A percentile compares a stretch with the other conserved stretches of the same genome.
These are phyloP conservation scores for Dendrolimus pini DNA, from an alignment of 2,888 invertebrate genomes.

Conservation along the genomic window DNA sequence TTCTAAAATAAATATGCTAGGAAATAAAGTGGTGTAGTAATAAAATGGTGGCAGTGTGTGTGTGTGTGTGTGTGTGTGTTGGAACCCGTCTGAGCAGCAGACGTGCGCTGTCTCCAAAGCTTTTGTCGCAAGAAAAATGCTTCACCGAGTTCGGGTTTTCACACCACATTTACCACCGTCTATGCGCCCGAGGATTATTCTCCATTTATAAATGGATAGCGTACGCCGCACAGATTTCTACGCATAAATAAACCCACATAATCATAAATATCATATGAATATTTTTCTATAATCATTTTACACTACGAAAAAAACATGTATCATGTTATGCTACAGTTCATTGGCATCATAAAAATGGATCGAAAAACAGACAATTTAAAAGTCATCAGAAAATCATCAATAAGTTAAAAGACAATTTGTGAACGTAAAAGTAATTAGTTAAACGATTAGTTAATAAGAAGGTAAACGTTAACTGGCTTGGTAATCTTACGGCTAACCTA, in stretches of 20 bases:
- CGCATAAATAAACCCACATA: constrained; percentile 27
- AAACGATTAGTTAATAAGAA: constrained; percentile 19
- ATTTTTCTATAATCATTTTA: no score
- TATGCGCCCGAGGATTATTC: constrained; percentile 56
- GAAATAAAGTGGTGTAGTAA: not conserved
- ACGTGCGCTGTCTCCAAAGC: constrained; percentile 49
- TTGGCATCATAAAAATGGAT: constrained; percentile 16
- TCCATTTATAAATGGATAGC: constrained; percentile 65
- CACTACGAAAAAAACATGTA: constrained; percentile 4
- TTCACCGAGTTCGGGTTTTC: constrained; percentile 56
- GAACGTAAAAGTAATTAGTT: constrained; percentile 6
- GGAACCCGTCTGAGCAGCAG: constrained; percentile 28
- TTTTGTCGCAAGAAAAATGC: constrained; percentile 65
- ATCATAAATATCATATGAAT: not conserved
- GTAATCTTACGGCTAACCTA: constrained; percentile 45
- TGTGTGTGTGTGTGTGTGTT: not conserved
- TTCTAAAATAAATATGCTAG: not conserved
- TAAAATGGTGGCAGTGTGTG: not conserved
- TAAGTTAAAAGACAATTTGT: constrained; percentile 11
- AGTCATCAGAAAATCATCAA: constrained; percentile 11
- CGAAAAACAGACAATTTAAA: constrained; percentile 8
- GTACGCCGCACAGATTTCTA: constrained; percentile 51
- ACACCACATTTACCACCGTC: constrained; percentile 63
- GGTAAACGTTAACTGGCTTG: constrained; percentile 29
- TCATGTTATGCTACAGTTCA: constrained; percentile 8